These are phyloP conservation scores for Hirudinaria manillensis DNA, from an alignment of 2,888 invertebrate species.

Conservation along the genomic window DNA sequence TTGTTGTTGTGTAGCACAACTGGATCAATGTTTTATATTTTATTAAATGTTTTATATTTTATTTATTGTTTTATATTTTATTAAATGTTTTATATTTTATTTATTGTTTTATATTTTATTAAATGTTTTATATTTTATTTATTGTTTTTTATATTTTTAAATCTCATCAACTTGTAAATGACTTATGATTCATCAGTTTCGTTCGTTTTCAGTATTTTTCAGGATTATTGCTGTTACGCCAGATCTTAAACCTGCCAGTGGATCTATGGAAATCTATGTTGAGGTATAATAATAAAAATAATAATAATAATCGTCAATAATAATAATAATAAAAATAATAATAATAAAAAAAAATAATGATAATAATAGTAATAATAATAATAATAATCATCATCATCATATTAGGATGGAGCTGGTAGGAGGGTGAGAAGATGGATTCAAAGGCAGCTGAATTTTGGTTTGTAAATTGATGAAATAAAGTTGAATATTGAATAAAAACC, in stretches of 20 bases:
- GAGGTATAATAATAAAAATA: constrained; percentile 53
- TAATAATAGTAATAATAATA: neutral
- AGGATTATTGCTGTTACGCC: constrained; percentile 87
- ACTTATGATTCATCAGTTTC: too few species aligned
- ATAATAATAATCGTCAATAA: neutral
- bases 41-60: too few species aligned
- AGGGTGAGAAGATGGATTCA: constrained; percentile 39
- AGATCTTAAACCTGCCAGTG: constrained; percentile 80
- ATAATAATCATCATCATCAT: neutral
- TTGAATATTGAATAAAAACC: neutral
- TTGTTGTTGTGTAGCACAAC: too few species aligned
- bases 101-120: too few species aligned
- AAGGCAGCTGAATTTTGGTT: constrained; percentile 39
- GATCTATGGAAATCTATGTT: constrained; percentile 78
- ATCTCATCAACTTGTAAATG: too few species aligned
- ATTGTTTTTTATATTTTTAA: too few species aligned
- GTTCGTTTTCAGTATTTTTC: constrained; percentile 64
- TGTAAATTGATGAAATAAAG: neutral
- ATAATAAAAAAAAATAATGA: neutral
- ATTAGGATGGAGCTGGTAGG: constrained; percentile 36
- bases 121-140: too few species aligned
- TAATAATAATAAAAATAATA: too few species aligned
- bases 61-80: too few species aligned
- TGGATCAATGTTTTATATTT: too few species aligned
- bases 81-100: too few species aligned